Conservation (phyloP, 2,797 vertebrate species). For the Ptychobarbus kaznakovi region DNA sequence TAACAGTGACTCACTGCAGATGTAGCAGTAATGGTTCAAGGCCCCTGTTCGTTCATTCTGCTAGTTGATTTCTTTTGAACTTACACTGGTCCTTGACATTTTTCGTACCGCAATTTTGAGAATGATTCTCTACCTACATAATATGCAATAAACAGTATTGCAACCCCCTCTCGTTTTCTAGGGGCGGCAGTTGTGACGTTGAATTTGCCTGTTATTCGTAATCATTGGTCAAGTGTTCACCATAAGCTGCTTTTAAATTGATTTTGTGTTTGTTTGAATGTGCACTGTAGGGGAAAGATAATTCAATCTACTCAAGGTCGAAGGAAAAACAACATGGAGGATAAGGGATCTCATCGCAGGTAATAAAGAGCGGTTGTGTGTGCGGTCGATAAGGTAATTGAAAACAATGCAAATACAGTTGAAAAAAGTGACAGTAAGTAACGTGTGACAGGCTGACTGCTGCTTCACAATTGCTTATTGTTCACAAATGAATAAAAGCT, state of each 20-base stretch:
- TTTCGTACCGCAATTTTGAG: background rate
- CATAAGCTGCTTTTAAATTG: constrained; percentile 55
- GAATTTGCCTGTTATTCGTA: constrained; percentile 56
- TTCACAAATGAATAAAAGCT: background rate
- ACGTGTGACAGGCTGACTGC: background rate
- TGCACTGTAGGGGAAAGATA: constrained; percentile 56
- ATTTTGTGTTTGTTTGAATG: constrained; percentile 65
- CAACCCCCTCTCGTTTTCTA: constrained; percentile 23
- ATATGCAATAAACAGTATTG: constrained; percentile 16
- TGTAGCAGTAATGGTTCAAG: background rate
- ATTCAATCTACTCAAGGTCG: constrained; percentile 64
- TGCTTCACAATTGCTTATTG: constrained; percentile 1
- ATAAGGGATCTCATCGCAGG: background rate
- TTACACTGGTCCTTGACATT: background rate
- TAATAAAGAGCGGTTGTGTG: constrained; percentile 30
- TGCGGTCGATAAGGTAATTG: background rate
- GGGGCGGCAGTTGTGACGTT: constrained; percentile 18
- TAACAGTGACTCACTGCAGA: background rate
- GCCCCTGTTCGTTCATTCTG: background rate
- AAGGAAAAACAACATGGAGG: constrained; percentile 47
- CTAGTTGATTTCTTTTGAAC: background rate
- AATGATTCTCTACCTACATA: background rate
- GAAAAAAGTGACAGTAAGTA: background rate
- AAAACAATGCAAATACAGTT: constrained; percentile 53
- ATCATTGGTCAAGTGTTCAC: constrained; percentile 49